phyloP scores from a whole-genome alignment of 2,797 vertebrate species.

The Pantherophis vulpinus region DNA sequence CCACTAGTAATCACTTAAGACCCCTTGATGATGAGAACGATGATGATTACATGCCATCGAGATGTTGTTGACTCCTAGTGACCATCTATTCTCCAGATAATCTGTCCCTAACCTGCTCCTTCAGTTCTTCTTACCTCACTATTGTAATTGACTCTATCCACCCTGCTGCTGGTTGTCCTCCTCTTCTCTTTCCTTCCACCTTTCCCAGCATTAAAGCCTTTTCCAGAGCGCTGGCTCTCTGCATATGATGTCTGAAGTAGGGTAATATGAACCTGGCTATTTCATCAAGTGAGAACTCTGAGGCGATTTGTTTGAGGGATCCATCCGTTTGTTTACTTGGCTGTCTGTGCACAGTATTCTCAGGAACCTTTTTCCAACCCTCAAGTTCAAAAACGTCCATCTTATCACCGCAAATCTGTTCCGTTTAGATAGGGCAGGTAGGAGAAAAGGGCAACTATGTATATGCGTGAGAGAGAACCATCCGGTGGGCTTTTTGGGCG shows the following conservation, averaged over 20 bases:
- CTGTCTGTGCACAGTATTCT: background rate
- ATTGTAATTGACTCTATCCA: background rate
- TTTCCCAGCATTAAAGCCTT: background rate
- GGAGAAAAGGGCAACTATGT: background rate
- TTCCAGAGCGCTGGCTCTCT: background rate
- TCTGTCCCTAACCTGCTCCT: background rate
- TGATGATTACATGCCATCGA: background rate
- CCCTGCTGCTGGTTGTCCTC: background rate
- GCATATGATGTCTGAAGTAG: background rate
- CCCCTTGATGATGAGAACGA: background rate
- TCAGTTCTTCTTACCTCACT: background rate
- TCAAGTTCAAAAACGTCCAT: background rate
- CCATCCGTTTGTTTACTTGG: background rate
- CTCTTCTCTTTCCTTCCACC: background rate
- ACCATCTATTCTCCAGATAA: background rate
- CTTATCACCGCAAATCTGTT: background rate
- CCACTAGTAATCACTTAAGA: background rate
- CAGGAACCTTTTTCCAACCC: background rate
- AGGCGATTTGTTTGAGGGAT: background rate
- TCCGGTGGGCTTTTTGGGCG: accelerated
- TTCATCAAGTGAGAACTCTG: background rate
- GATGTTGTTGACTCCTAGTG: background rate
- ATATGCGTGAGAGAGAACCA: accelerated
- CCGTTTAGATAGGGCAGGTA: background rate
- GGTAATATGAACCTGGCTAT: background rate